Evolutionary conservation across 53 echinoderm and acorn worm species (phyloP), one percentile per base, ranked within the genome.

Genomic region (Stichopus horrens): DNA sequence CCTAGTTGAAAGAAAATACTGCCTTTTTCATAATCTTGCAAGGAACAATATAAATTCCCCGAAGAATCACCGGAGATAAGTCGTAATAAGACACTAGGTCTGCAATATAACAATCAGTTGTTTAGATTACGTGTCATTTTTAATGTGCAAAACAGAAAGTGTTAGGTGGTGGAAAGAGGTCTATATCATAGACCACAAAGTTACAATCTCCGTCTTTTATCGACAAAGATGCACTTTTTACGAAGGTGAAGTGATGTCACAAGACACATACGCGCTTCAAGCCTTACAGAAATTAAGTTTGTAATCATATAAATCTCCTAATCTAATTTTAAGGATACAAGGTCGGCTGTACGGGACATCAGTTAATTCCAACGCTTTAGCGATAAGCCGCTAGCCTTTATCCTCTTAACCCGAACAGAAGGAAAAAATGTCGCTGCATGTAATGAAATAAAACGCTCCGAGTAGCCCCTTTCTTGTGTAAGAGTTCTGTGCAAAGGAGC

Each of bases 271-370:
- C 67, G 67, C 85, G 85, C 85, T 85, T 52, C 66, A 66, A 85
- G 85, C 85, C 67, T 65, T 67, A 85, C 85, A 85, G 85, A 85
- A 85, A 85, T 85, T 85, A 65, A 85, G 85, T 66, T 66, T 85
- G 85, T 85, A 85, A 85, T 85, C 63, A 66, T 85, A 85, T 66
- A 85, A 85, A 85, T 85, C 85, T 85, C 37, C 58, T 85, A 85
- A 85, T 85, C 85, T 85, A 85, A 85, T 85, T 85, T 85, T 85
- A 67, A 85, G 52, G 67, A 85, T 85, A 85, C 85, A 85, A 85
- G 85, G 85, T 85, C 85, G 85, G 13, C 16, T 66, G 52, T 59
- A 85, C 85, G 85, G 85, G 85, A 63, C 85, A 85, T 58, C 66
- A 52, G 85, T 76, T 67, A 14, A 67, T 55, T 53, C 22, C 85